These are phyloP conservation scores for Punctoribates punctum DNA, from an alignment of 2,888 invertebrate species.

Conservation along the genomic window DNA sequence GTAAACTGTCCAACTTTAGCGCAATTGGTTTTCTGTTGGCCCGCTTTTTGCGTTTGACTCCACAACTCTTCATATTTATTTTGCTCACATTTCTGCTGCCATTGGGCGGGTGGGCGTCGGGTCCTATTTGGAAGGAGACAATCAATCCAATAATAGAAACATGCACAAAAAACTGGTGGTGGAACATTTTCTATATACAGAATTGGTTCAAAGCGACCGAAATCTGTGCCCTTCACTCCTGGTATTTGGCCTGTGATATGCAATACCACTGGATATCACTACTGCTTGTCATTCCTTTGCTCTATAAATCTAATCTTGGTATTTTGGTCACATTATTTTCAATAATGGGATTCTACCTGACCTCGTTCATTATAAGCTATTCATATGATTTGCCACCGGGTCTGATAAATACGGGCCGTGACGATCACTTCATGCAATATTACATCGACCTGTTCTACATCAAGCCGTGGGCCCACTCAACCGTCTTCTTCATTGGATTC, in stretches of 20 bases:
- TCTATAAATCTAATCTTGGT: neutral
- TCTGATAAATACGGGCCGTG: slow-evolving; percentile 1
- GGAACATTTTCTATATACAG: slow-evolving; percentile 32
- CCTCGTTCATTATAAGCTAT: neutral
- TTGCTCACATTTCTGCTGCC: slow-evolving; percentile 6
- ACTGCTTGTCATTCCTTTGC: neutral
- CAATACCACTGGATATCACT: slow-evolving; percentile 38
- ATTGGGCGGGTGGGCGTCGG: neutral
- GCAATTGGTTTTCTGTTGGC: neutral
- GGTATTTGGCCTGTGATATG: slow-evolving; percentile 43
- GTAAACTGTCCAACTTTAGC: neutral
- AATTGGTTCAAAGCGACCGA: slow-evolving; percentile 4
- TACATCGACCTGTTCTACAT: neutral
- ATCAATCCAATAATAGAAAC: neutral
- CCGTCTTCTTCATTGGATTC: slow-evolving; percentile 41
- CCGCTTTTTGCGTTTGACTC: slow-evolving; percentile 31
- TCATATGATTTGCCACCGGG: slow-evolving; percentile 23
- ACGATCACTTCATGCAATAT: neutral
- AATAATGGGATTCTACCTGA: neutral
- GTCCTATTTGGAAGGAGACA: slow-evolving; percentile 22
- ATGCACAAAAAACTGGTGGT: slow-evolving; percentile 36
- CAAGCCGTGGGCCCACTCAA: slow-evolving; percentile 38
- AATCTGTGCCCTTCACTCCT: slow-evolving; percentile 42
- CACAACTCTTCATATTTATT: slow-evolving; percentile 29
- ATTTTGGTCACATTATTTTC: neutral